Conservation (phyloP, 2,888 invertebrate species). For the Thumatha senex region DNA sequence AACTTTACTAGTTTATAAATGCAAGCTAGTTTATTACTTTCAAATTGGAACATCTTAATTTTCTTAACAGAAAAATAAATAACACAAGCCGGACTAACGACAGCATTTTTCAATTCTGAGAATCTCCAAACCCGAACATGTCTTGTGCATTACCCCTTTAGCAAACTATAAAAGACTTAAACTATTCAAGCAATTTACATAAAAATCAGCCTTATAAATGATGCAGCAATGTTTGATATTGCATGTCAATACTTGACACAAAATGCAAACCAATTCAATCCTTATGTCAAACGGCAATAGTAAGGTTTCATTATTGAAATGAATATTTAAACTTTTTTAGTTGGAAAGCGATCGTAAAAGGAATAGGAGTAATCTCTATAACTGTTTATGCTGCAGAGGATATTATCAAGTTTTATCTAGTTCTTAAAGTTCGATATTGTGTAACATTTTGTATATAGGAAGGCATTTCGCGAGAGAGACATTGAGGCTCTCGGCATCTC, state of each 20-base stretch:
- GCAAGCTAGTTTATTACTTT: conserved; percentile 46
- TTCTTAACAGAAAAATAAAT: conserved; percentile 48
- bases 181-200: conserved; percentile 8
- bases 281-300: conserved; percentile 63
- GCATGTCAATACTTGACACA: conserved; percentile 9
- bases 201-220: conserved; percentile 20
- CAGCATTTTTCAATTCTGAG: conserved; percentile 65
- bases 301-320: conserved; percentile 64
- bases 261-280: conserved; percentile 59
- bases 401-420: conserved; percentile 15
- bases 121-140: conserved; percentile 62
- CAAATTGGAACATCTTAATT: conserved; percentile 67
- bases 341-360: conserved; percentile 58
- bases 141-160: conserved; percentile 60
- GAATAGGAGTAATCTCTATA: conserved; percentile 56
- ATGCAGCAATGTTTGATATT: conserved; percentile 17
- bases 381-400: conserved; percentile 15
- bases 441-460: conserved; percentile 18
- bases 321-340: conserved; percentile 59
- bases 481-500: conserved; percentile 52
- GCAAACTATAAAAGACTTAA: conserved; percentile 42
- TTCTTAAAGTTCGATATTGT: conserved; percentile 34
- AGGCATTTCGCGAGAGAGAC: conserved; percentile 73
- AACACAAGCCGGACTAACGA: conserved; percentile 49
- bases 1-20: conserved; percentile 35